Percentiles rank a stretch among this genome's conserved stretches.
phyloP scores from a whole-genome alignment of 2,113 vertebrate species.

The Brachionichthys hirsutus region DNA sequence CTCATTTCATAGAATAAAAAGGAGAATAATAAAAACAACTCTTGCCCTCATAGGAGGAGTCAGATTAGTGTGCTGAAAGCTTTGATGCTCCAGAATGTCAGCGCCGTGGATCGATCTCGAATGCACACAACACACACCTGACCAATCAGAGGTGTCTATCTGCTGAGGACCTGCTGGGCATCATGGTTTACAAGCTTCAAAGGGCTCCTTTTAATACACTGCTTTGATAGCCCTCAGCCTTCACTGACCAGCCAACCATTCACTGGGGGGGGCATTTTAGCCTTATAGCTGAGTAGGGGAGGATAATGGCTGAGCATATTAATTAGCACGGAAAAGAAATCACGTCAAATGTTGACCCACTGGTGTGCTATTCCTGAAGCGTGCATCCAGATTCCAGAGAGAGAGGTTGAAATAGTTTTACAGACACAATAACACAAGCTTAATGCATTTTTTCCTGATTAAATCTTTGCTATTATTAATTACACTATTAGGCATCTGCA shows the following conservation, averaged over 20 bases:
- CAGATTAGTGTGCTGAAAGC: constrained; percentile 89
- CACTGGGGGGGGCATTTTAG: constrained; percentile 68
- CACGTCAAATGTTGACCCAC: constrained; percentile 14
- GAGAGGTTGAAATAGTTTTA: neutral
- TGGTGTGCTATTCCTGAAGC: neutral
- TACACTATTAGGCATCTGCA: neutral
- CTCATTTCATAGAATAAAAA: constrained; percentile 33
- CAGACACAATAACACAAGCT: constrained; percentile 3
- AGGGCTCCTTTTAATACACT: constrained; percentile 79
- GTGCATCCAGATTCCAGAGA: neutral
- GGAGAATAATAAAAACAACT: constrained; percentile 70
- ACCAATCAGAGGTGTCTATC: constrained; percentile 88
- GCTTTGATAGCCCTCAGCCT: constrained; percentile 81
- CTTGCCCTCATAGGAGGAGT: constrained; percentile 88
- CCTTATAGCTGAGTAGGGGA: constrained; percentile 58
- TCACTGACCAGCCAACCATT: constrained; percentile 62
- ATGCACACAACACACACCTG: constrained; percentile 80
- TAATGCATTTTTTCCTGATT: neutral
- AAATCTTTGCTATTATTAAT: constrained; percentile 3
- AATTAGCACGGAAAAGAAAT: constrained; percentile 46
- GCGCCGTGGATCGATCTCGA: constrained; percentile 85
- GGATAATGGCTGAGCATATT: constrained; percentile 68
- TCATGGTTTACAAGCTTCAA: constrained; percentile 83
- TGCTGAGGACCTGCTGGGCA: constrained; percentile 87
- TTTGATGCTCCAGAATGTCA: constrained; percentile 95